A percentile compares a stretch with the other conserved stretches of the same genome.
Conservation (phyloP, 2,797 vertebrate genomes). For the Diglossa cyanea region DNA sequence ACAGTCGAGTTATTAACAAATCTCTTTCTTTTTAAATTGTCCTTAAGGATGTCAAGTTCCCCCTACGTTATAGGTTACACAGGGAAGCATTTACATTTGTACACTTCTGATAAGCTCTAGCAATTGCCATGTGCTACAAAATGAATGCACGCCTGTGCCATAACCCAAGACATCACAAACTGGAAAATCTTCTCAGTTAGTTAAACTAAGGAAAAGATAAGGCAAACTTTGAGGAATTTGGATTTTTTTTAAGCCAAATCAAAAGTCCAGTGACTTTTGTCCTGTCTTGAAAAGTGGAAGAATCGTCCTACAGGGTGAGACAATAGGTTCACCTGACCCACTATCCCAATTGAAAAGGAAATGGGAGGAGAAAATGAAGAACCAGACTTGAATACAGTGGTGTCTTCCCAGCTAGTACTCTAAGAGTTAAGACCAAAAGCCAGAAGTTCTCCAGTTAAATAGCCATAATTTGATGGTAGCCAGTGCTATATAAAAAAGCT, state of each 20-base stretch:
- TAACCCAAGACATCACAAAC: background rate
- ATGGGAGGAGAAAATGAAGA: background rate
- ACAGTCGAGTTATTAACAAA: background rate
- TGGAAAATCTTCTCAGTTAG: background rate
- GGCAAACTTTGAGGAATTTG: background rate
- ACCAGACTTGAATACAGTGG: background rate
- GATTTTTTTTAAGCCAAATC: background rate
- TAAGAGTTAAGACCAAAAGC: background rate
- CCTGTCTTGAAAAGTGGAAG: background rate
- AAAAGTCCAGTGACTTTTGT: background rate
- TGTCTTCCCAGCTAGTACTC: background rate
- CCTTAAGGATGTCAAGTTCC: background rate
- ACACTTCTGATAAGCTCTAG: background rate
- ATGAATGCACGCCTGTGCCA: accelerated
- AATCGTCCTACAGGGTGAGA: background rate
- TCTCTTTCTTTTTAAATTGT: background rate
- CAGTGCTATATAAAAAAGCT: background rate
- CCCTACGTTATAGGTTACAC: background rate
- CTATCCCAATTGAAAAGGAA: background rate
- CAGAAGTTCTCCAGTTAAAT: background rate
- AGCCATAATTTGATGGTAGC: background rate
- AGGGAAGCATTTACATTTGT: background rate
- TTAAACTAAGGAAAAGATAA: background rate
- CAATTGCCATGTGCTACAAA: accelerated
- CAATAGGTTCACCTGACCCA: too few relatives aligned